Conservation (phyloP, 2,888 invertebrate genomes). For the Chloromyia formosa region DNA sequence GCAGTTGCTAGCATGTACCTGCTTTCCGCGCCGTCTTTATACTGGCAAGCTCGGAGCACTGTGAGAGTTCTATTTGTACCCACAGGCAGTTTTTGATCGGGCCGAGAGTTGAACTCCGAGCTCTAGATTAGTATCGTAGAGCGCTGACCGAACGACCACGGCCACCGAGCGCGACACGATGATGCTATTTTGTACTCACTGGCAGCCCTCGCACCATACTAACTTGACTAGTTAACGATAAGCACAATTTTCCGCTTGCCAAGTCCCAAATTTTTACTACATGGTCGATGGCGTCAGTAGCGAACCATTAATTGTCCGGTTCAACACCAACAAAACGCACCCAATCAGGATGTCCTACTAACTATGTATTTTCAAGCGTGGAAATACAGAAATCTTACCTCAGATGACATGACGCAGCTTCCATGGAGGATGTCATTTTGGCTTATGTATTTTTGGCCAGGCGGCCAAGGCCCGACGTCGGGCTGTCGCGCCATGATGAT, state of each 20-base stretch:
- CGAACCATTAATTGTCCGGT: conserved; percentile 92
- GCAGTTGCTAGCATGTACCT: too few relatives aligned
- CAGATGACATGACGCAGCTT: conserved; percentile 96
- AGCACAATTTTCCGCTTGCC: conserved; percentile 92
- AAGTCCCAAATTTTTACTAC: conserved; percentile 99
- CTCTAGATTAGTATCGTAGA: too few relatives aligned
- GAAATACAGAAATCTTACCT: conserved; percentile 52
- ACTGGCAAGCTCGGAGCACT: too few relatives aligned
- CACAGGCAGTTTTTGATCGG: too few relatives aligned
- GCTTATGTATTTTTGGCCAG: conserved; percentile 97
- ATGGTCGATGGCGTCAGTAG: conserved; percentile 92
- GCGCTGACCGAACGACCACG: too few relatives aligned
- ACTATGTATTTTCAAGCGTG: neutral
- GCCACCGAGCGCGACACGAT: too few relatives aligned
- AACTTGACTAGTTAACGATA: conserved; percentile 98
- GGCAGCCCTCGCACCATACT: conserved; percentile 96
- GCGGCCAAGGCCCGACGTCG: too few relatives aligned
- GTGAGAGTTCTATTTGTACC: too few relatives aligned
- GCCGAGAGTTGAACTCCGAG: too few relatives aligned
- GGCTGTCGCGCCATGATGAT: too few relatives aligned
- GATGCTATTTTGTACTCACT: conserved; percentile 94
- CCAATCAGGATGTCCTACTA: conserved; percentile 84
- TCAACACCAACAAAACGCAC: conserved; percentile 97
- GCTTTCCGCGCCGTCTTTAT: too few relatives aligned
- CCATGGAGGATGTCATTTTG: conserved; percentile 99